phyloP scores from a whole-genome alignment of 1,140 invertebrate genomes.

The Cyclina sinensis region DNA sequence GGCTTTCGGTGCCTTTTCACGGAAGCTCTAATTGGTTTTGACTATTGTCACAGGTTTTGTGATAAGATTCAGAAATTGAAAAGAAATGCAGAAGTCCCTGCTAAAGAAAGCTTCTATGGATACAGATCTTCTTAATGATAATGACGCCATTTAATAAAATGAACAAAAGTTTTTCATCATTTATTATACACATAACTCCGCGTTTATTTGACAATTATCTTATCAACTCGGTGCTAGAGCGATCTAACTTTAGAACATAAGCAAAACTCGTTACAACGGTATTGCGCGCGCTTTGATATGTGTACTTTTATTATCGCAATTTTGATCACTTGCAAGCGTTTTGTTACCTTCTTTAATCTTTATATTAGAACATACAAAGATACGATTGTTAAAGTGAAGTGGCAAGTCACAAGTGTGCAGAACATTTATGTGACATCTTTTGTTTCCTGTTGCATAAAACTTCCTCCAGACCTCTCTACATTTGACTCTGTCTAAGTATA shows the following conservation, averaged over 20 bases:
- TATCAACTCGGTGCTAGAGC: no score
- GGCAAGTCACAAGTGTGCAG: neutral
- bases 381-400: neutral
- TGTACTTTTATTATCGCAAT: neutral
- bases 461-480: neutral
- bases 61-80: neutral
- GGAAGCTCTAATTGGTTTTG: neutral
- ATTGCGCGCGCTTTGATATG: neutral
- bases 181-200: no score
- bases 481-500: no score
- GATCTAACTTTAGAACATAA: no score
- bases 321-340: neutral
- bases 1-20: neutral
- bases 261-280: neutral
- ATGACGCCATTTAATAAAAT: neutral
- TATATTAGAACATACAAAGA: neutral
- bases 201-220: no score
- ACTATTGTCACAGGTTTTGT: no score
- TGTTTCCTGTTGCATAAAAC: neutral
- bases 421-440: no score
- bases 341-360: neutral
- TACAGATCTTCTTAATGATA: neutral
- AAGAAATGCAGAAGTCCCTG: neutral
- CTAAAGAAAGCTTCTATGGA: neutral
- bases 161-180: neutral